These are phyloP conservation scores for Clarias macrocephalus DNA, from an alignment of 2,113 vertebrate genomes.

Conservation along the genomic window DNA sequence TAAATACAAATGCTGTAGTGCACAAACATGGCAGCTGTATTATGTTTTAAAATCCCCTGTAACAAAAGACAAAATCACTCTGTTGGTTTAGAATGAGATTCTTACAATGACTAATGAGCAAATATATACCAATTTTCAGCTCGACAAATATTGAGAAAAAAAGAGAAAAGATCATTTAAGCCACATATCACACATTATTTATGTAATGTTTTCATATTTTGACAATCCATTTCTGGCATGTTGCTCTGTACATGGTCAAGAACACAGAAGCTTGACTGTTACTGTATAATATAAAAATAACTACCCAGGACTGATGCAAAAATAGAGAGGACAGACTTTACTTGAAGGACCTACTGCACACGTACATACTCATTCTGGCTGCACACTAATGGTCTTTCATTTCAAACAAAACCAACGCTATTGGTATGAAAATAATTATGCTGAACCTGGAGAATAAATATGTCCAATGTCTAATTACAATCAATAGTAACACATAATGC, in stretches of 20 bases:
- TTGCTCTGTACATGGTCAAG: neutral
- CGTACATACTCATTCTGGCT: neutral
- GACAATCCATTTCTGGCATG: neutral
- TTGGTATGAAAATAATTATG: neutral
- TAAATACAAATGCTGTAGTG: neutral
- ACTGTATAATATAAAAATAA: neutral
- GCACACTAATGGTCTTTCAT: neutral
- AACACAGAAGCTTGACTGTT: neutral
- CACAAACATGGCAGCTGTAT: neutral
- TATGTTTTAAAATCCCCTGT: neutral
- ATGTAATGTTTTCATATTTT: neutral
- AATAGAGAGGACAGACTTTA: neutral
- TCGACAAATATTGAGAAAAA: too few relatives aligned
- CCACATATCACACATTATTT: neutral
- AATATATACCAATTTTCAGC: neutral
- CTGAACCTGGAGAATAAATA: neutral
- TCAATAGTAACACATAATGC: neutral
- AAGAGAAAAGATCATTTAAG: neutral
- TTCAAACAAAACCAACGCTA: neutral
- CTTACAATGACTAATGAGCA: neutral
- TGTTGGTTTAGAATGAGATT: neutral
- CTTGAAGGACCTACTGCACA: neutral
- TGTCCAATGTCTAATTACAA: neutral
- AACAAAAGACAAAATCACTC: neutral
- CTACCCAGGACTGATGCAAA: neutral